Evolutionary conservation across 2,797 vertebrate genomes (phyloP).

Genomic region (Halcyon smyrnensis): DNA sequence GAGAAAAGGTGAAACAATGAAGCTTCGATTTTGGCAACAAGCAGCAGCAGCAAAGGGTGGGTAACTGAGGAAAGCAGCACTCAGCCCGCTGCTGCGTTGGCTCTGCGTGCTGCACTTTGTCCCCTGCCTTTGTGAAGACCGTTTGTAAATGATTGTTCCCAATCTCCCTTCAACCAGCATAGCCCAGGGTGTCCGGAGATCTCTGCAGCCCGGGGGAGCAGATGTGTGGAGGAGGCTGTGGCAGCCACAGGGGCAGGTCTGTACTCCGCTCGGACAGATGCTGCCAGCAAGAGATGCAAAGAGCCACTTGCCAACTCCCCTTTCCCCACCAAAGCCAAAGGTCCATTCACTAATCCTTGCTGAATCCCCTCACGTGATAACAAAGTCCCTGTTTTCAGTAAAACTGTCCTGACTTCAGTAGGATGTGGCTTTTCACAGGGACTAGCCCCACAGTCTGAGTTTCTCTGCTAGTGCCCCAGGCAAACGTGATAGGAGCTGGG

Average conservation of each 20-base stretch:
- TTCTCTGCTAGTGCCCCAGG: accelerated
- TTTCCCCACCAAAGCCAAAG: not conserved
- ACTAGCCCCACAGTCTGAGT: accelerated
- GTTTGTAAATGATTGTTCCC: not conserved
- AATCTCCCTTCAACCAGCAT: not conserved
- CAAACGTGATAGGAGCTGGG: accelerated
- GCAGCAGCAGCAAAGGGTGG: not conserved
- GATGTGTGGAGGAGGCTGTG: too few species aligned
- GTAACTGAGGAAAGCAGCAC: not conserved
- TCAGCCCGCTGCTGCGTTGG: not conserved
- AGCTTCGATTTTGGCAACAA: not conserved
- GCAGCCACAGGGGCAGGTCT: not conserved
- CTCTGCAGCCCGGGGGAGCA: not conserved
- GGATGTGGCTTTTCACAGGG: accelerated
- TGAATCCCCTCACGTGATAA: accelerated
- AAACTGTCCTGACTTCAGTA: accelerated
- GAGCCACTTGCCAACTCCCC: accelerated
- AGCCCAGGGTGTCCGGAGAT: not conserved
- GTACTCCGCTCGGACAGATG: accelerated
- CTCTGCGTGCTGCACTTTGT: not conserved
- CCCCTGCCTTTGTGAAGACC: not conserved
- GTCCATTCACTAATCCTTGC: not conserved
- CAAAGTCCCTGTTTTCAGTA: accelerated
- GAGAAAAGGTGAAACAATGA: not conserved
- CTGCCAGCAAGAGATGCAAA: not conserved